Conservation (phyloP, 1,140 invertebrate species). For the Nixonia krombeini region DNA sequence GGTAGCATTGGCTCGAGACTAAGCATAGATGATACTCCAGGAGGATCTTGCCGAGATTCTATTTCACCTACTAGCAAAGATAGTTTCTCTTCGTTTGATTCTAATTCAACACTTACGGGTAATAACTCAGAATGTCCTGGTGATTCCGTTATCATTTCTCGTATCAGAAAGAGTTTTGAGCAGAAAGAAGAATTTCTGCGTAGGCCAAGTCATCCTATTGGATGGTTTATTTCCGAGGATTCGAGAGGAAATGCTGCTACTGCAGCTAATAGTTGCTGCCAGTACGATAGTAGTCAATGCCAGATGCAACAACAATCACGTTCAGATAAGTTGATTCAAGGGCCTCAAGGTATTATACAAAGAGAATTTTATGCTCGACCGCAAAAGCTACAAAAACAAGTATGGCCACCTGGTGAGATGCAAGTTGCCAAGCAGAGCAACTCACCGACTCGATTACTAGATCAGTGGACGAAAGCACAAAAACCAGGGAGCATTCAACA, state of each 20-base stretch:
- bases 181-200: constrained; percentile 90
- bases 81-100: constrained; percentile 77
- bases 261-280: too few species aligned
- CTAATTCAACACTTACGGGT: constrained; percentile 77
- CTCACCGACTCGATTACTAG: not conserved
- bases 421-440: constrained; percentile 43
- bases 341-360: constrained; percentile 71
- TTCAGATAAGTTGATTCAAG: too few species aligned
- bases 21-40: constrained; percentile 56
- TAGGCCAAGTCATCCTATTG: constrained; percentile 78
- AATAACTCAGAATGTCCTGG: constrained; percentile 73
- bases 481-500: not conserved
- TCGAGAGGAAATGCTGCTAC: constrained; percentile 6
- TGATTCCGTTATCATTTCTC: constrained; percentile 78
- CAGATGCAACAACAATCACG: constrained; percentile 2
- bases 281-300: too few species aligned
- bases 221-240: constrained; percentile 68
- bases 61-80: constrained; percentile 75
- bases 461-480: constrained; percentile 14
- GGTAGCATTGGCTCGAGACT: constrained; percentile 54
- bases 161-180: constrained; percentile 85
- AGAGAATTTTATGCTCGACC: constrained; percentile 84
- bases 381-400: constrained; percentile 80
- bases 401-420: constrained; percentile 78
- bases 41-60: constrained; percentile 72